Conservation (phyloP, 2,113 vertebrate genomes). For the Epinephelus lanceolatus region DNA sequence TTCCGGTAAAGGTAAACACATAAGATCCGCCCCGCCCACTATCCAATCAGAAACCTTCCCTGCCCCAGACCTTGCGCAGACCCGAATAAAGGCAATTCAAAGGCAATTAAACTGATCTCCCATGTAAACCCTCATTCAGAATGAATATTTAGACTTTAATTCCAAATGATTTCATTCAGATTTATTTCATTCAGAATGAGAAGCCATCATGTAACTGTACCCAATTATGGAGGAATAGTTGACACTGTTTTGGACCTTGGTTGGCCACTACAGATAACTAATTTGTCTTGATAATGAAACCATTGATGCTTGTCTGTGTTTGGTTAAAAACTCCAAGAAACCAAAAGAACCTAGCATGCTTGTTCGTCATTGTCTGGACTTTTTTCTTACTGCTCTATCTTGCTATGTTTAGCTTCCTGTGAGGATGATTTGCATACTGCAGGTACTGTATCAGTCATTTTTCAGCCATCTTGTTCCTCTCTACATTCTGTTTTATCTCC, state of each 20-base stretch:
- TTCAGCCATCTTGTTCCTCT: not conserved
- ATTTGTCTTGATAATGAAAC: slow-evolving; percentile 9
- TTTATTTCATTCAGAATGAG: no score
- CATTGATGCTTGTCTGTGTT: not conserved
- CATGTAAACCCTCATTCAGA: no score
- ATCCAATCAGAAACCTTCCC: no score
- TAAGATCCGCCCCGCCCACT: no score
- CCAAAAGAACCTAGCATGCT: not conserved
- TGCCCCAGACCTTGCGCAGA: no score
- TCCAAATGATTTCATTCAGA: no score
- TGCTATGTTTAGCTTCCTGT: not conserved
- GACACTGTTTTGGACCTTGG: not conserved
- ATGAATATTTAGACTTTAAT: no score
- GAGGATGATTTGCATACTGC: slow-evolving; percentile 4
- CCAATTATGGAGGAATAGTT: slow-evolving; percentile 5
- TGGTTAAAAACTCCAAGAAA: not conserved
- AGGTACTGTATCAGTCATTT: not conserved
- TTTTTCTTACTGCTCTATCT: not conserved
- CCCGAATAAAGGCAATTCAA: no score
- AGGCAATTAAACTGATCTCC: no score
- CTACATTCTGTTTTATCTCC: not conserved
- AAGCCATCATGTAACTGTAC: no score
- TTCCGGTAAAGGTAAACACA: no score
- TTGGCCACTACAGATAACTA: not conserved
- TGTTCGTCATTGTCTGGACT: not conserved